A percentile compares a stretch with the other conserved stretches of the same genome.
phyloP scores from a whole-genome alignment of 2,888 invertebrate genomes.

The Acrobasis repandana region DNA sequence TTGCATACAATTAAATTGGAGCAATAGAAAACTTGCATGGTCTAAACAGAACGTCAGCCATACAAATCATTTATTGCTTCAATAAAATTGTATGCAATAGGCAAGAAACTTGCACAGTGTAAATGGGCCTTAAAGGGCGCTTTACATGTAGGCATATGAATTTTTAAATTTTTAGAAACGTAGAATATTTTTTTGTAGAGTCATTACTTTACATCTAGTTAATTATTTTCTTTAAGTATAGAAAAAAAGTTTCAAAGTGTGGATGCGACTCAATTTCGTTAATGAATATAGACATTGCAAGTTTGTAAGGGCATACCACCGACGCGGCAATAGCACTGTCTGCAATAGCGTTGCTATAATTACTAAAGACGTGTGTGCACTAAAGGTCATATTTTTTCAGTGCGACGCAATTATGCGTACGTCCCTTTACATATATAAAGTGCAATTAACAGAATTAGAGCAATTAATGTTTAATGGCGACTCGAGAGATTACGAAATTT shows the following conservation, averaged over 20 bases:
- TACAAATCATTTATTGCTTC: too few species aligned
- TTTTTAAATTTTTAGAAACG: too few species aligned
- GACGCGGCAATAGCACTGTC: conserved; percentile 13
- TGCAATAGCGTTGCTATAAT: conserved; percentile 36
- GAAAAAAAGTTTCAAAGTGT: not conserved
- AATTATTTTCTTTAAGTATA: too few species aligned
- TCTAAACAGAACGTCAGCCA: too few species aligned
- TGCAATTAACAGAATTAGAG: conserved; percentile 67
- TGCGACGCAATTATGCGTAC: conserved; percentile 60
- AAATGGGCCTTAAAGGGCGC: too few species aligned
- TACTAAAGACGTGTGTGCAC: conserved; percentile 50
- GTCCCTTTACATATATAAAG: conserved; percentile 45
- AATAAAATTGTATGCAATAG: too few species aligned
- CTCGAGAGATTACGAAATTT: conserved; percentile 52
- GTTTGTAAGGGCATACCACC: conserved; percentile 12
- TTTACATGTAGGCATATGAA: too few species aligned
- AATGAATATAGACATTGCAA: conserved; percentile 15
- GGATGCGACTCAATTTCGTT: not conserved
- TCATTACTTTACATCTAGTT: too few species aligned
- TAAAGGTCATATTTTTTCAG: conserved; percentile 67
- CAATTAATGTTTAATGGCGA: conserved; percentile 53
- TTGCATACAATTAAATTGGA: too few species aligned
- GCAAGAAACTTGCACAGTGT: too few species aligned
- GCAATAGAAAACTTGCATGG: too few species aligned
- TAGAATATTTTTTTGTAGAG: too few species aligned